Conservation (phyloP, 2,113 vertebrate species). For the Podocnemis expansa region DNA sequence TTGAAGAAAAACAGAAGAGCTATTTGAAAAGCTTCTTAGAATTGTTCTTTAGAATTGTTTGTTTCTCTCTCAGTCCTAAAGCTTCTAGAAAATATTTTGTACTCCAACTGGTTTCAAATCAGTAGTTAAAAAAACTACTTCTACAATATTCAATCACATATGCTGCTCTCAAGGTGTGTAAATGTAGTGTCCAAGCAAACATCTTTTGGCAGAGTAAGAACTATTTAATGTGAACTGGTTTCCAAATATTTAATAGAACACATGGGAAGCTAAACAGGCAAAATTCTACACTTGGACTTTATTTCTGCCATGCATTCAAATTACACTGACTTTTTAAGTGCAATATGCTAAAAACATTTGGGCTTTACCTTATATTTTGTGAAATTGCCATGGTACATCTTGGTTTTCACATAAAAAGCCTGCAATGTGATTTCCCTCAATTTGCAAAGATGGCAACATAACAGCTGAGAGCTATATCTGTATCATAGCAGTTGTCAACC, state of each 20-base stretch:
- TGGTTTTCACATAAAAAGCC: neutral
- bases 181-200: neutral
- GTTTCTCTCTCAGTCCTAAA: neutral
- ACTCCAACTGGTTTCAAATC: neutral
- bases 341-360: fast-evolving
- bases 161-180: neutral
- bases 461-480: neutral
- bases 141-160: neutral
- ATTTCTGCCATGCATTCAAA: neutral
- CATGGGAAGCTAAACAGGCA: neutral
- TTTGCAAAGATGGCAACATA: neutral
- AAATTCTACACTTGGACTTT: neutral
- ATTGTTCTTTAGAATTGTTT: too few species aligned
- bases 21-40: too few species aligned
- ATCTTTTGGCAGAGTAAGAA: neutral
- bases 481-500: neutral
- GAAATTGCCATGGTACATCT: neutral
- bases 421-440: neutral
- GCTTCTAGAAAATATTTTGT: neutral
- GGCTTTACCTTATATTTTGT: neutral
- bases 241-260: neutral
- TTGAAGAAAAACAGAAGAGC: too few species aligned
- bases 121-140: neutral
- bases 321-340: neutral
- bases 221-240: neutral